Base-by-base conservation (phyloP, 2,888 invertebrate genomes). In the Agonopterix arenella region DNA sequence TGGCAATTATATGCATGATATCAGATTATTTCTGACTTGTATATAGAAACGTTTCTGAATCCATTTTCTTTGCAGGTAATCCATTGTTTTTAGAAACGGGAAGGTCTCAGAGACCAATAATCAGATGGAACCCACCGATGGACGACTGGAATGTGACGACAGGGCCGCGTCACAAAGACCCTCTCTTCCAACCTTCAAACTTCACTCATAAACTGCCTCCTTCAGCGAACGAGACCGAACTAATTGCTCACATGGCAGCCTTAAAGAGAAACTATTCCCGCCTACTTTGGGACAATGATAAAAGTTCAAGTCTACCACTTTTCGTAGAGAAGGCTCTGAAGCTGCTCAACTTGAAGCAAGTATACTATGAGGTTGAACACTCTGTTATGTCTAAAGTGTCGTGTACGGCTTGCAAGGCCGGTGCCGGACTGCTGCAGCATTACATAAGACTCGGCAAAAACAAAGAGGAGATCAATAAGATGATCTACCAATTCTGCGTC, bases 381-480 rank as follows among this genome's bases (percentile, higher is more conserved):
- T 96, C 96, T 45, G 94, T 97, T n/a, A 94, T 96, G 94, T 96
- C 96, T 1, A 95, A 93, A 77, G 96, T 97, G 1, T 96, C 96
- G 0, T 97, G 97, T 70, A 96, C 96, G 2, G 97, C 97, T 8
- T 97, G 97, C 70, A 95, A 94, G 83, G 95, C 95, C 49, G 96
- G 96, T 1, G 95, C 96, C 45, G 95, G 96, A 0, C 83, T 97
- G 36, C 81, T 97, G 18, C 95, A 96, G 73, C 96, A 97, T 72
- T 97, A 96, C 68, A 96, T 96, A 36, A 92, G 93, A 70, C 90
- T 92, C 1, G 96, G 96, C n/a, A 96, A 96, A 81, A 94, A 93
- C 44, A 94, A 95, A 60, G 93, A 94, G 44, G 96, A 97, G 69
- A 96, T 97, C 42, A 93, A 95, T 68, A 93, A 93, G 70, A 95